Evolutionary conservation across 92 coral and sea anemone genomes (phyloP).

Genomic region (Pocillopora grandis): DNA sequence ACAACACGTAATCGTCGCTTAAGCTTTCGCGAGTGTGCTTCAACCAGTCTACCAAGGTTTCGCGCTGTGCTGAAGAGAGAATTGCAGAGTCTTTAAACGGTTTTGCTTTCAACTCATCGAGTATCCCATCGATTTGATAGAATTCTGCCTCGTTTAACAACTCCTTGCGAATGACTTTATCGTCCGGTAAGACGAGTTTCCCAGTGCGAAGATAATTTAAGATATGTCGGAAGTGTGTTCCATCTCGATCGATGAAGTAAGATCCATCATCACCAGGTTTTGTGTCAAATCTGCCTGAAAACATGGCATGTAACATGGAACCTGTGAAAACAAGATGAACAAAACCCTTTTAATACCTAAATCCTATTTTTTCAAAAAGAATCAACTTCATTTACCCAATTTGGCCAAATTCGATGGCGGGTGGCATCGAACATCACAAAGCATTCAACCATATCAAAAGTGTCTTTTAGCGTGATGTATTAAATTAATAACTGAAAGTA

Average conservation of each 20-base stretch:
- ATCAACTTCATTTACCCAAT: too few species aligned
- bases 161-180: conserved; percentile 46
- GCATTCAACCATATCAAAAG: too few species aligned
- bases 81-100: conserved; percentile 32
- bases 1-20: not conserved
- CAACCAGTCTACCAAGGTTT: conserved; percentile 34
- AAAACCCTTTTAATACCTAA: not conserved
- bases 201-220: conserved; percentile 79
- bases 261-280: conserved; percentile 58
- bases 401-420: too few species aligned
- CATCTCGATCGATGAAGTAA: conserved; percentile 67
- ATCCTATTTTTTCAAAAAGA: too few species aligned
- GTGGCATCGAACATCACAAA: too few species aligned
- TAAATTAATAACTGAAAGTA: too few species aligned
- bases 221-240: conserved; percentile 73
- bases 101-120: not conserved
- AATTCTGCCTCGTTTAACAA: conserved; percentile 59
- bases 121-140: not conserved
- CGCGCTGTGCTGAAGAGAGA: conserved; percentile 35
- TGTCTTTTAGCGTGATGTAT: too few species aligned
- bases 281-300: conserved; percentile 58
- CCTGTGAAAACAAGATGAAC: conserved; percentile 1
- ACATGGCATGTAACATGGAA: conserved; percentile 69
- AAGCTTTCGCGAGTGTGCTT: conserved; percentile 9
- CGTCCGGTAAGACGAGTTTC: conserved; percentile 63